A percentile compares a stretch with the other conserved stretches of the same genome.
Conservation (phyloP, 2,888 invertebrate genomes). For the Poecilobothrus nobilitatus region DNA sequence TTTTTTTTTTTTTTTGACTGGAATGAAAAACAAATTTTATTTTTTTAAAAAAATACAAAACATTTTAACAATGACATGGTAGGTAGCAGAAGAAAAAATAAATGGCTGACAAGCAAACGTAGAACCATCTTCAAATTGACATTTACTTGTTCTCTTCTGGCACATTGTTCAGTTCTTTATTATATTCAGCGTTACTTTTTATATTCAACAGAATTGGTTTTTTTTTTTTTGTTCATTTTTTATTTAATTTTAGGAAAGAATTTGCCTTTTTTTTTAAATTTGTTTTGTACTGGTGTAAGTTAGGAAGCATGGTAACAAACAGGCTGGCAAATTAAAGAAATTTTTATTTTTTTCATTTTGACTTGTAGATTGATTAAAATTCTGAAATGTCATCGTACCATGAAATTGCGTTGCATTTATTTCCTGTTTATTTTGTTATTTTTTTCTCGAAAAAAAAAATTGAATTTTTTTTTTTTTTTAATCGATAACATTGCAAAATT, state of each 20-base stretch:
- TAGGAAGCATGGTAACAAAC: too few relatives aligned
- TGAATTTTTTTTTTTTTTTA: not conserved
- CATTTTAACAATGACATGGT: too few relatives aligned
- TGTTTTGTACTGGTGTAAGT: not conserved
- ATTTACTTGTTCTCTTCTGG: not conserved
- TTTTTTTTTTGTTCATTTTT: not conserved
- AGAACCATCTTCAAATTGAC: not conserved
- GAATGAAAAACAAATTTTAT: not conserved
- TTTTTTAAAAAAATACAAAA: too few relatives aligned
- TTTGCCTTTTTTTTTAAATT: not conserved
- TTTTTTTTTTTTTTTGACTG: not conserved
- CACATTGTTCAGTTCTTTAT: not conserved
- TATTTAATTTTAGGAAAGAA: not conserved
- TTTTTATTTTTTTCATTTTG: not conserved
- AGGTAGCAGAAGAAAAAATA: too few relatives aligned
- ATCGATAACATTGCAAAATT: not conserved
- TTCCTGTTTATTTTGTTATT: not conserved
- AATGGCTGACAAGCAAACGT: not conserved
- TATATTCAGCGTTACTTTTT: not conserved
- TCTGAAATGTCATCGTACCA: slow-evolving; percentile 7
- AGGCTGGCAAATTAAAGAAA: not conserved
- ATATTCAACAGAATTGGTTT: not conserved
- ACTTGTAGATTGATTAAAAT: slow-evolving; percentile 9
- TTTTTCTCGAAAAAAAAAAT: not conserved
- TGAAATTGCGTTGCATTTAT: slow-evolving; percentile 8